Evolutionary conservation across 1,140 invertebrate species (phyloP), one percentile per base, ranked within the genome.

Genomic region (Anastrepha ludens): DNA sequence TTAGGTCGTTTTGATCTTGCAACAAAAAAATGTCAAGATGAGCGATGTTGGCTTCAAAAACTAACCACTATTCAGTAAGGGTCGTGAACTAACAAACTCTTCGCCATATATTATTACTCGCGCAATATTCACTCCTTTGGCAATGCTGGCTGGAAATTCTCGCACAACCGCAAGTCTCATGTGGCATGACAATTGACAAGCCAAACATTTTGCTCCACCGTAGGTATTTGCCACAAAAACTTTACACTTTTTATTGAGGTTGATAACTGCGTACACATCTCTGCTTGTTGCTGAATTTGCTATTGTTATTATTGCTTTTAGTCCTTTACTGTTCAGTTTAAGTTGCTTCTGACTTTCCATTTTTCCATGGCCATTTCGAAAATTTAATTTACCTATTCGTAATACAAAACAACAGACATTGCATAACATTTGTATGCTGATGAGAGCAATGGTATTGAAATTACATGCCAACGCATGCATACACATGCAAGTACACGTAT

Each of bases 381-480:
- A 74, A 74, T 74, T 74, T 74, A 74, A 74, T 74, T 74, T 74
- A 47, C 67, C 67, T 41, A 39, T 74, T 74, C 29, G 67, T 44
- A 74, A 44, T 74, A 41, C 67, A 74, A 74, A 74, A 74, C 67
- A 74, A 74, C 17, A 74, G 67, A 15, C 67, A 74, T 74, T 74
- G 44, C 65, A 67, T 39, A 67, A 39, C 11, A 64, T 20, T 20
- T 20, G 29, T 8, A 2, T 55, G 50, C 50, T 55, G 11, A 11
- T 6, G 64, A 67, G 7, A 15, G 13, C 13, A 17, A 47, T 17
- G 15, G 29, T 5, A 74, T 13, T 74, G 13, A 15, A 74, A 74
- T 47, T 74, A 13, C 41, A 74, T 3, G 67, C 29, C 67, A 29
- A 65, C 60, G 17, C 9, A 65, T 4, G 29, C 64, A 47, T 11